phyloP scores from a whole-genome alignment of 2,113 vertebrate species.

The Rhinolophus sinicus region DNA sequence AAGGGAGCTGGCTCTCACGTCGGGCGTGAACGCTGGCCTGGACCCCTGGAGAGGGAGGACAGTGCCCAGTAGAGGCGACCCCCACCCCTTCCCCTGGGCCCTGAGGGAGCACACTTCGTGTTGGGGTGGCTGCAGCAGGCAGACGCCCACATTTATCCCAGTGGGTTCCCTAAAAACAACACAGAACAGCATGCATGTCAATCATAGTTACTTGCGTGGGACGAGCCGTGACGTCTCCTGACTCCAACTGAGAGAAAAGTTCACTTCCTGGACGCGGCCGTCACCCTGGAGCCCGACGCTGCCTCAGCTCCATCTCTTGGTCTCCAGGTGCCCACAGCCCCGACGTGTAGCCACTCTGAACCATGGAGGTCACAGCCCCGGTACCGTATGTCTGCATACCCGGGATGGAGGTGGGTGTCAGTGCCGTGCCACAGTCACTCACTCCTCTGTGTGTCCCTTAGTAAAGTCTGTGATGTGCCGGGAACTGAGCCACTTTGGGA shows the following conservation, averaged over 20 bases:
- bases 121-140: background rate
- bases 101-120: background rate
- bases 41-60: background rate
- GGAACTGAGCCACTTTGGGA: background rate
- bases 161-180: background rate
- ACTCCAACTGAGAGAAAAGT: background rate
- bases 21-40: background rate
- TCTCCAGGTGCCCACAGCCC: background rate
- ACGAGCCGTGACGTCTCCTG: background rate
- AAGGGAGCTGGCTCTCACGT: background rate
- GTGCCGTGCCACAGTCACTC: background rate
- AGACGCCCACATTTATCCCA: background rate
- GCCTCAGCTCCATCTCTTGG: background rate
- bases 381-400: rapidly evolving
- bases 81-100: no score
- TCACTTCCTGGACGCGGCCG: background rate
- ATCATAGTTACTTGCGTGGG: background rate
- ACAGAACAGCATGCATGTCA: background rate
- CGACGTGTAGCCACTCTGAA: background rate
- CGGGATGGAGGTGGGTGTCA: no score
- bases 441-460: background rate
- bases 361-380: background rate
- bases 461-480: background rate
- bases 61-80: background rate
- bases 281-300: background rate